These are phyloP conservation scores for Ramphastos sulfuratus DNA, from an alignment of 2,113 vertebrate species.

Conservation along the genomic window DNA sequence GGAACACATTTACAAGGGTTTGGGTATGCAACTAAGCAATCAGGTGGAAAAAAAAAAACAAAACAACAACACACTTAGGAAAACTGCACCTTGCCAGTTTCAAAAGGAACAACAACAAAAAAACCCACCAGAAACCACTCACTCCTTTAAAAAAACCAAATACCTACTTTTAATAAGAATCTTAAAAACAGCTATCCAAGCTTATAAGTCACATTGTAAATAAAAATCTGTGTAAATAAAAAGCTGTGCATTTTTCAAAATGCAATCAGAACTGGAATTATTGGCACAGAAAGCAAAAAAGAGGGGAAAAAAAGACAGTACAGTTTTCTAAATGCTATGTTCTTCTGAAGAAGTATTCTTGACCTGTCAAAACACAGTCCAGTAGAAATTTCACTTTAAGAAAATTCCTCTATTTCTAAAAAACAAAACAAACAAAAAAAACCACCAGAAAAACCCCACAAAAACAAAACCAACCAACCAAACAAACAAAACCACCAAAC, in stretches of 20 bases:
- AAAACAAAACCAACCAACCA: not conserved
- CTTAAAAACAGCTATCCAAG: slow-evolving; percentile 41
- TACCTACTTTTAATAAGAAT: slow-evolving; percentile 48
- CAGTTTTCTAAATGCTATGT: slow-evolving; percentile 55
- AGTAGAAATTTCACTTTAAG: slow-evolving; percentile 60
- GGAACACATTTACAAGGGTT: slow-evolving; percentile 70
- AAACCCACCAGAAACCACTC: slow-evolving; percentile 27
- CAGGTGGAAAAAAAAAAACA: slow-evolving; percentile 46
- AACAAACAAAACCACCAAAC: no score
- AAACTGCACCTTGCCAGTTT: slow-evolving; percentile 45
- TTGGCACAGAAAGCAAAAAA: slow-evolving; percentile 73
- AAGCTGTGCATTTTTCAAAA: slow-evolving; percentile 57
- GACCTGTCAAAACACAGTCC: slow-evolving; percentile 56
- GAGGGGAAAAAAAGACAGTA: slow-evolving; percentile 21
- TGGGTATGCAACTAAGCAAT: slow-evolving; percentile 68
- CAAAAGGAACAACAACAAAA: slow-evolving; percentile 52
- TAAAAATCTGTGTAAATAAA: not conserved
- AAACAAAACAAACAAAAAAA: not conserved
- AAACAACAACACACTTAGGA: slow-evolving; percentile 17
- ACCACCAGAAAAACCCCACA: no score
- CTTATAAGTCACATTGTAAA: slow-evolving; percentile 45
- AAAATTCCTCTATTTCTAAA: not conserved
- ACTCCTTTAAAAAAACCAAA: slow-evolving; percentile 31
- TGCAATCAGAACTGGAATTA: slow-evolving; percentile 56
- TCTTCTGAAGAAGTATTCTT: slow-evolving; percentile 61